These are phyloP conservation scores for Cottus gobio DNA, from an alignment of 2,113 vertebrate species.

Conservation along the genomic window DNA sequence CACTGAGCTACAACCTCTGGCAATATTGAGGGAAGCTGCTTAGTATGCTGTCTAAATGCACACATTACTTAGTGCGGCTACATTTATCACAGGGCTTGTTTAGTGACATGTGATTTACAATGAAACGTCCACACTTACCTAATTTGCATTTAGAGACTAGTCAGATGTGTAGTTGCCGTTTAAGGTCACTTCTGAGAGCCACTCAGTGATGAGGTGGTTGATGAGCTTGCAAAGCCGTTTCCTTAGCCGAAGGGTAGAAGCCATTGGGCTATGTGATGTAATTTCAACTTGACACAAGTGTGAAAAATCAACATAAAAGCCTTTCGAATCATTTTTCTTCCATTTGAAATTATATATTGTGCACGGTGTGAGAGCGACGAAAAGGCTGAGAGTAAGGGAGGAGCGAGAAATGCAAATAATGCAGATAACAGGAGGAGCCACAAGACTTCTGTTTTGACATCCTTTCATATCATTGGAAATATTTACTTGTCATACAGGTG, in stretches of 20 bases:
- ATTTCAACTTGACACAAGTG: constrained; percentile 59
- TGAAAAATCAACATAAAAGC: constrained; percentile 68
- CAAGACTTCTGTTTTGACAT: background rate
- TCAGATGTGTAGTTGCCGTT: constrained; percentile 7
- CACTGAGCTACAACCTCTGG: constrained; percentile 42
- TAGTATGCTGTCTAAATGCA: constrained; percentile 38
- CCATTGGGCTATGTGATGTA: constrained; percentile 49
- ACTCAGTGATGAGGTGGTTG: constrained; percentile 45
- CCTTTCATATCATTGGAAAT: background rate
- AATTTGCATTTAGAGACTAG: constrained; percentile 19
- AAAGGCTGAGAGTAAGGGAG: background rate
- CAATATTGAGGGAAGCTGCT: constrained; percentile 33
- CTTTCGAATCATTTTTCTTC: constrained; percentile 62
- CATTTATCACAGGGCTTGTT: constrained; percentile 59
- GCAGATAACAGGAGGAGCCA: background rate
- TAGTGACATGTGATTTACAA: constrained; percentile 52
- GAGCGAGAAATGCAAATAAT: constrained; percentile 9
- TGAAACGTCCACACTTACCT: constrained; percentile 33
- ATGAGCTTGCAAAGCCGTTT: constrained; percentile 61
- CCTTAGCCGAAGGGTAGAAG: constrained; percentile 23
- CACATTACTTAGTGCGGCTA: constrained; percentile 58
- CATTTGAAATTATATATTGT: constrained; percentile 68
- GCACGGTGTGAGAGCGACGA: constrained; percentile 39
- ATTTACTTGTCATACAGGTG: background rate
- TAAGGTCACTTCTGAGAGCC: constrained; percentile 8